phyloP scores from a whole-genome alignment of 2,113 vertebrate species.

The Rhinichthys klamathensis region DNA sequence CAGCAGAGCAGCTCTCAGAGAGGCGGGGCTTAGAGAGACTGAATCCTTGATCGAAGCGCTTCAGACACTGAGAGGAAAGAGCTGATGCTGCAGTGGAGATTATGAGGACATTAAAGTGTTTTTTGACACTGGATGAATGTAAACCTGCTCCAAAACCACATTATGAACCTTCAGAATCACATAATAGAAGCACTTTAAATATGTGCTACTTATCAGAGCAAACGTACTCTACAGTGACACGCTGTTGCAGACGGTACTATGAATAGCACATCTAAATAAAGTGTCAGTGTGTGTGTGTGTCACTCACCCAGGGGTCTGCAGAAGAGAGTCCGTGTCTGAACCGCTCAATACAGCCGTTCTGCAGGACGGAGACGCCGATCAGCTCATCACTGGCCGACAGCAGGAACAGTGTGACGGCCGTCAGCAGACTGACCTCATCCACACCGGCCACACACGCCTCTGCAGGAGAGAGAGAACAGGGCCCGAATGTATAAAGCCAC shows the following conservation, averaged over 20 bases:
- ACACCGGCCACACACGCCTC: constrained; percentile 82
- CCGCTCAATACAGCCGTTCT: constrained; percentile 90
- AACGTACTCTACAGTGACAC: neutral
- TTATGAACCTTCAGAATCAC: too few relatives aligned
- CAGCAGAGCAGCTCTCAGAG: too few relatives aligned
- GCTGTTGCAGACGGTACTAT: neutral
- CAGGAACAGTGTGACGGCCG: constrained; percentile 92
- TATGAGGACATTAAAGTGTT: too few relatives aligned
- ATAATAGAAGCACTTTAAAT: too few relatives aligned
- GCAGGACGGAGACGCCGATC: constrained; percentile 90
- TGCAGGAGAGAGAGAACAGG: constrained; percentile 60
- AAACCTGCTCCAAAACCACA: too few relatives aligned
- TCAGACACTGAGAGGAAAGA: too few relatives aligned
- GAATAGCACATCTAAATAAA: neutral
- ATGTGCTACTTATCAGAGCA: too few relatives aligned
- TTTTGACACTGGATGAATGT: too few relatives aligned
- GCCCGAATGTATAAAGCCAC: too few relatives aligned
- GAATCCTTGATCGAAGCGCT: too few relatives aligned
- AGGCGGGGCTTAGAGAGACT: too few relatives aligned
- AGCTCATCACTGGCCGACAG: constrained; percentile 90
- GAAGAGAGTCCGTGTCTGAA: constrained; percentile 91
- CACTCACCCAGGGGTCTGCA: constrained; percentile 88
- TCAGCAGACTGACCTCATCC: constrained; percentile 94
- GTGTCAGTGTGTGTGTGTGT: neutral
- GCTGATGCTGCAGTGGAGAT: too few relatives aligned